These are phyloP conservation scores for Cerastoderma edule DNA, from an alignment of 2,888 invertebrate species.

Conservation along the genomic window DNA sequence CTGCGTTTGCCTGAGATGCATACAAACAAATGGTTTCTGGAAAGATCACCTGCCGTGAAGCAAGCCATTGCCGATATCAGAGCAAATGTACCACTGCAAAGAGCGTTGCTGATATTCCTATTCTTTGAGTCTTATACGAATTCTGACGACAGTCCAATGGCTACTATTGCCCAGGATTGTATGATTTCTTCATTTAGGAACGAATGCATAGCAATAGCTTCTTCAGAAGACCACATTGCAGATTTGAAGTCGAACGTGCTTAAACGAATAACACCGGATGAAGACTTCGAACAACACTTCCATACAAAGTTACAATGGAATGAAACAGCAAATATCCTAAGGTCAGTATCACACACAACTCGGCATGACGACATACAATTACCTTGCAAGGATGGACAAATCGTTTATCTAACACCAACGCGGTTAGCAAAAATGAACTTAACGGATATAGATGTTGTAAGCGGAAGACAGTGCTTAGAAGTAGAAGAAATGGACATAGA, in stretches of 20 bases:
- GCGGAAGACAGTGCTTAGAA: constrained; percentile 32
- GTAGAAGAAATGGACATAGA: constrained; percentile 31
- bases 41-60: constrained; percentile 14
- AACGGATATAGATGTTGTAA: constrained; percentile 66
- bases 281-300: constrained; percentile 19
- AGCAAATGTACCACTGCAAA: constrained; percentile 19
- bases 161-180: constrained; percentile 30
- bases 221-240: constrained; percentile 14
- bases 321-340: not conserved
- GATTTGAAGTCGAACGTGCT: constrained; percentile 12
- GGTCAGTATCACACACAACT: not conserved
- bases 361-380: not conserved
- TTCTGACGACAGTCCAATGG: constrained; percentile 24
- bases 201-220: constrained; percentile 33
- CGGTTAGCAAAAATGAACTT: constrained; percentile 14
- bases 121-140: constrained; percentile 25
- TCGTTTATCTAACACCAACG: not conserved
- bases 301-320: constrained; percentile 25
- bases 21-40: constrained; percentile 24
- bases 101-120: constrained; percentile 35
- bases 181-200: constrained; percentile 26
- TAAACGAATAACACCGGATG: not conserved
- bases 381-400: not conserved
- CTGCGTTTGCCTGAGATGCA: constrained; percentile 3
- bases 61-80: constrained; percentile 17